These are phyloP conservation scores for Typhlichthys eigenmanni DNA, from an alignment of 2,797 vertebrate genomes.

Conservation along the genomic window DNA sequence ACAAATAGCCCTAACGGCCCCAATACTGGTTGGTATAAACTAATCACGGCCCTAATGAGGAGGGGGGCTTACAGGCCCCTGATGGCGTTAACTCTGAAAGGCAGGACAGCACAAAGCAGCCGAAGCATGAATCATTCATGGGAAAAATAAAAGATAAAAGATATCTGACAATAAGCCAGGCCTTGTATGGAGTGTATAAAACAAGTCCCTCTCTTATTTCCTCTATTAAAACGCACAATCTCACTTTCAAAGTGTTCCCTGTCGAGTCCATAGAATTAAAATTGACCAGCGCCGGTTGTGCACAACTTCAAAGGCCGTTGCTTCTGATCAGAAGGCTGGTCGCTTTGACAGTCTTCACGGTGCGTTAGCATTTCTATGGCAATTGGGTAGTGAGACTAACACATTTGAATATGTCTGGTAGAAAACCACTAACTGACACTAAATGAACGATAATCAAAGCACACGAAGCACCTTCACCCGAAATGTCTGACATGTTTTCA, in stretches of 20 bases:
- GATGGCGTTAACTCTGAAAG: conserved; percentile 87
- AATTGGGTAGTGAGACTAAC: conserved; percentile 85
- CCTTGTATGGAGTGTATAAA: conserved; percentile 90
- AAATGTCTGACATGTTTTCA: conserved; percentile 21
- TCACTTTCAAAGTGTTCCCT: conserved; percentile 84
- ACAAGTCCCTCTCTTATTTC: conserved; percentile 90
- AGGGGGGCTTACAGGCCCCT: conserved; percentile 86
- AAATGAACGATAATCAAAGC: conserved; percentile 87
- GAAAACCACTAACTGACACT: conserved; percentile 87
- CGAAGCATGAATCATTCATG: conserved; percentile 93
- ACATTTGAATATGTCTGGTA: conserved; percentile 85
- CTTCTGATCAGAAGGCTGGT: conserved; percentile 86
- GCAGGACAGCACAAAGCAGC: conserved; percentile 83
- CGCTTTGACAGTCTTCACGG: conserved; percentile 91
- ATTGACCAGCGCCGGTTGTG: conserved; percentile 89
- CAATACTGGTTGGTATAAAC: conserved; percentile 78
- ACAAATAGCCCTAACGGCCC: conserved; percentile 72
- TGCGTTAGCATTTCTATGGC: conserved; percentile 94
- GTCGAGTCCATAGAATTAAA: conserved; percentile 88
- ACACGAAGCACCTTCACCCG: conserved; percentile 69
- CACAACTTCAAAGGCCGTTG: conserved; percentile 92
- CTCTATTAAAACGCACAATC: conserved; percentile 84
- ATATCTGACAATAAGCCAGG: conserved; percentile 88
- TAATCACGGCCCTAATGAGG: conserved; percentile 82
- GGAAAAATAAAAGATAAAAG: conserved; percentile 94